These are phyloP conservation scores for Lasioglossum albipes DNA, from an alignment of 1,140 invertebrate genomes.

Conservation along the genomic window DNA sequence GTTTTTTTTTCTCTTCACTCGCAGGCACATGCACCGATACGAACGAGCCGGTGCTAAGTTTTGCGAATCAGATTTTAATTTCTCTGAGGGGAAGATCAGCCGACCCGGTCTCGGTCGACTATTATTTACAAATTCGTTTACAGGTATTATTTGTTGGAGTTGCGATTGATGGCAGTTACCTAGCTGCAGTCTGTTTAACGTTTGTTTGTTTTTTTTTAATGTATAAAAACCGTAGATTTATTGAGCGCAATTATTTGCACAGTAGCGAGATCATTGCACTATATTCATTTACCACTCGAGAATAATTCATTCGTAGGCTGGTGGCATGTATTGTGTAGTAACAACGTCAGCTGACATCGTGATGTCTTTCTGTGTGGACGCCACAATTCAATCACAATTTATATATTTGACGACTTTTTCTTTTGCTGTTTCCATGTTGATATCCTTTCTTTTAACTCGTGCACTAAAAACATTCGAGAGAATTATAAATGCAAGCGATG, in stretches of 20 bases:
- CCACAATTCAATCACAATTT: slow-evolving; percentile 61
- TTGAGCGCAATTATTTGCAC: slow-evolving; percentile 74
- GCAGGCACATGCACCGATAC: slow-evolving; percentile 53
- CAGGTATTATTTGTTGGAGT: slow-evolving; percentile 57
- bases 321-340: slow-evolving; percentile 55
- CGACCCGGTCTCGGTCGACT: slow-evolving; percentile 37
- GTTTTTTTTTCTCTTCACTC: slow-evolving; percentile 14
- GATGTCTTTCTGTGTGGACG: slow-evolving; percentile 37
- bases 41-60: slow-evolving; percentile 55
- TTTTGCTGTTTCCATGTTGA: slow-evolving; percentile 88
- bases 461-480: slow-evolving; percentile 77
- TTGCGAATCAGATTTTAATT: slow-evolving; percentile 56
- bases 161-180: slow-evolving; percentile 72
- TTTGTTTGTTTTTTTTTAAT: slow-evolving; percentile 56
- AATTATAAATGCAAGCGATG: no score
- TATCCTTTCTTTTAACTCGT: slow-evolving; percentile 89
- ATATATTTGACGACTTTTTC: slow-evolving; percentile 77
- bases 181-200: slow-evolving; percentile 73
- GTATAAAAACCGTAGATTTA: slow-evolving; percentile 78
- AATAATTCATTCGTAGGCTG: slow-evolving; percentile 48
- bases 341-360: slow-evolving; percentile 45
- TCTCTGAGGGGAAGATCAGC: slow-evolving; percentile 46
- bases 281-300: slow-evolving; percentile 57
- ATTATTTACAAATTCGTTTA: slow-evolving; percentile 63
- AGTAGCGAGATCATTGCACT: slow-evolving; percentile 75